These are phyloP conservation scores for Protonemura montana DNA, from an alignment of 2,888 invertebrate species.

Conservation along the genomic window DNA sequence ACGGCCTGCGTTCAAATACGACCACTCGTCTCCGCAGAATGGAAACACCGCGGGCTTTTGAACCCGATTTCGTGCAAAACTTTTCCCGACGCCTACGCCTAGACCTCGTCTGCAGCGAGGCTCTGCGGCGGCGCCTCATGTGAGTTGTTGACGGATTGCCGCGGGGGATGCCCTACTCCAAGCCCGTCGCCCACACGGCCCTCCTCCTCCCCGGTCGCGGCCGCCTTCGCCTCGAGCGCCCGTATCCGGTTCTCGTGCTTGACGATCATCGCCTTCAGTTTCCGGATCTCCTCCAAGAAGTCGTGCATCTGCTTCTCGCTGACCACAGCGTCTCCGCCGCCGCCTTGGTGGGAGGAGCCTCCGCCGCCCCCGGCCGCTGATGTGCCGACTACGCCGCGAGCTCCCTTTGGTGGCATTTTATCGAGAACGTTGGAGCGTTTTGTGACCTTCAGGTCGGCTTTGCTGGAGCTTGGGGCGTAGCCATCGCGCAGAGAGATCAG, in stretches of 20 bases:
- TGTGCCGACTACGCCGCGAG: slow-evolving; percentile 51
- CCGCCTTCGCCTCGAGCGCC: slow-evolving; percentile 70
- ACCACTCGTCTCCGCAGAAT: too few species aligned
- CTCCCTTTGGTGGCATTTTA: slow-evolving; percentile 63
- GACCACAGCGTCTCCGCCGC: slow-evolving; percentile 51
- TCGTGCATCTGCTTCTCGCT: slow-evolving; percentile 59
- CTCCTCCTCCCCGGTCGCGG: slow-evolving; percentile 46
- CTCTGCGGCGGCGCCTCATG: slow-evolving; percentile 50
- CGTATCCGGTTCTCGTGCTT: slow-evolving; percentile 90
- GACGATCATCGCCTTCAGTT: slow-evolving; percentile 91
- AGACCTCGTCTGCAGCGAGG: slow-evolving; percentile 58
- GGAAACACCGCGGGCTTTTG: too few species aligned
- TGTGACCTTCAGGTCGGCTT: slow-evolving; percentile 72
- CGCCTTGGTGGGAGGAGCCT: slow-evolving; percentile 47
- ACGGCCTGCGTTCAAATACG: too few species aligned
- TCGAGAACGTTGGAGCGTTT: slow-evolving; percentile 76
- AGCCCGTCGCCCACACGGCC: slow-evolving; percentile 49
- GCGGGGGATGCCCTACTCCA: slow-evolving; percentile 48
- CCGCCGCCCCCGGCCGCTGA: slow-evolving; percentile 44
- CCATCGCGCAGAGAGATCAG: slow-evolving; percentile 90
- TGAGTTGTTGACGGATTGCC: slow-evolving; percentile 49
- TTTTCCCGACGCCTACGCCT: slow-evolving; percentile 42
- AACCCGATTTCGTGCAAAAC: too few species aligned
- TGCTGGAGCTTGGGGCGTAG: slow-evolving; percentile 67
- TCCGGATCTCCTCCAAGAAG: slow-evolving; percentile 87